Base-by-base conservation (phyloP, 2,888 invertebrate genomes). In the Acronicta leporina region DNA sequence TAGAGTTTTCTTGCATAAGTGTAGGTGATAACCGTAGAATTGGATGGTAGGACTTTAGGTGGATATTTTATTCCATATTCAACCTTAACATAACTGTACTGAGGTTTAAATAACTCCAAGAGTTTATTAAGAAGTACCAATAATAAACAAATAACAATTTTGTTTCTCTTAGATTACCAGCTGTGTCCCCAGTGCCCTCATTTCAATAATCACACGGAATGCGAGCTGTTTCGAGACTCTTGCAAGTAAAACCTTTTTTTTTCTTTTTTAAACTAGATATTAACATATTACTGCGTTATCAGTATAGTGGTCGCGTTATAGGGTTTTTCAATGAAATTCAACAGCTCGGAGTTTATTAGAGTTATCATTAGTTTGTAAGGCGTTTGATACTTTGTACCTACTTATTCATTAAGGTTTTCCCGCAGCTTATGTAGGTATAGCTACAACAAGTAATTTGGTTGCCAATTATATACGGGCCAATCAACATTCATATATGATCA, bases 131-230 rank as follows among this genome's bases (percentile, higher is more conserved):
- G 41, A 6, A 25, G 6, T 5, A 27, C 35, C 11, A 56, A 25
- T 40, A 44, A n/a, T 16, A 35, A 11, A 16, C 13, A 30, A 13
- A 8, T 63, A 41, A 35, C 3, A 35, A 20, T 15, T 40, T 25
- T 25, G 27, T 69, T 44, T 49, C 35, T 73, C 67, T 14, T 75
- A 94, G 94, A 94, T 80, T 87, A 85, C 57, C 93, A 92, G 71
- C 77, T 91, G 13, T 94, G 94, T 49, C 94, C 94, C 0, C 94
- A 94, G 51, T 94, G 94, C 41, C 83, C 92, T 0, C 90, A 90
- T 47, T 91, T 92, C 72, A 92, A 78, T 63, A 94, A 94, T 45
- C 73, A 75, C 1, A 90, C 92, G 0, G 93, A 93, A 68, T 94
- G 94, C 53, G 92, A 94, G 56, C 81, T 94, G 9, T 94, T 94